A percentile compares a stretch with the other conserved stretches of the same genome.
phyloP scores from a whole-genome alignment of 2,797 vertebrate genomes.

The Naso thynnoides region DNA sequence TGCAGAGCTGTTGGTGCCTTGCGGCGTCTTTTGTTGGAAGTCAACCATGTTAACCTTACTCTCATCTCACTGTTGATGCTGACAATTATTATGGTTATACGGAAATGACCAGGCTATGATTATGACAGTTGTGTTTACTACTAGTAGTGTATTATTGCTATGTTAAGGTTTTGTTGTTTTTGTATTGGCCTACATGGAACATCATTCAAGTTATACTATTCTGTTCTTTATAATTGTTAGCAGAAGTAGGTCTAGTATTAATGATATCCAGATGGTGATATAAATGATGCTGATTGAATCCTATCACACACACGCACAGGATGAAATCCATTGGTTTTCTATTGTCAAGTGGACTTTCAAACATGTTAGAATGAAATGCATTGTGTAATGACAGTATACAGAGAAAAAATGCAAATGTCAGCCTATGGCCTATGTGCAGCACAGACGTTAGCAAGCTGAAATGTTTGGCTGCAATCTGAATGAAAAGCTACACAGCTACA shows the following conservation, averaged over 20 bases:
- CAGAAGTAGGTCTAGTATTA: no score
- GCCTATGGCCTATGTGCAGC: no score
- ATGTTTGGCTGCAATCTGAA: neutral
- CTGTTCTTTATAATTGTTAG: neutral
- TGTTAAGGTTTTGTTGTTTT: neutral
- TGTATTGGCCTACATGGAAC: no score
- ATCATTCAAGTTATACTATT: neutral
- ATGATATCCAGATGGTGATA: no score
- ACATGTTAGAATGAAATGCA: neutral
- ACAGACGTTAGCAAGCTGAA: neutral
- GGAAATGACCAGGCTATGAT: neutral
- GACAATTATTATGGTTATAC: neutral
- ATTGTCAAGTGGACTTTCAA: neutral
- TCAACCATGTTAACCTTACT: slow-evolving; percentile 34
- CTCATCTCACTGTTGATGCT: slow-evolving; percentile 23
- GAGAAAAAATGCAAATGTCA: no score
- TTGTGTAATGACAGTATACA: neutral
- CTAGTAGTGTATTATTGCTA: neutral
- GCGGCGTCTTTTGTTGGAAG: slow-evolving; percentile 50
- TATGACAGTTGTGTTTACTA: neutral
- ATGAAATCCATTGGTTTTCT: neutral
- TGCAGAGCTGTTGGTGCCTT: slow-evolving; percentile 35
- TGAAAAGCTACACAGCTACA: neutral
- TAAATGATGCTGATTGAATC: no score
- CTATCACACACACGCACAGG: neutral